Percentiles rank a stretch among this genome's conserved stretches.
Conservation (phyloP, 2,888 invertebrate genomes). For the Coleophora deauratella region DNA sequence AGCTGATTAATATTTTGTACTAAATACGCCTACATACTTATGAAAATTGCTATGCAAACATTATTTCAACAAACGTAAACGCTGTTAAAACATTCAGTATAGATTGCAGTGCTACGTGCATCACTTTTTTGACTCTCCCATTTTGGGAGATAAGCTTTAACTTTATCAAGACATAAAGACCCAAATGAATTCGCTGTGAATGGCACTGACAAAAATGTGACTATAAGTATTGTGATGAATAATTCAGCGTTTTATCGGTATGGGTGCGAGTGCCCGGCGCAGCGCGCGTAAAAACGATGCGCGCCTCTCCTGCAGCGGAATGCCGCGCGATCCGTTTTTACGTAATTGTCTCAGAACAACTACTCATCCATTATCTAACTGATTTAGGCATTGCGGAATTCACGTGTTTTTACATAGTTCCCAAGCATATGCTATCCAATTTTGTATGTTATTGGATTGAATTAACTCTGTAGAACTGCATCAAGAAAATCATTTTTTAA, state of each 20-base stretch:
- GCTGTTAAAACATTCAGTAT: background rate
- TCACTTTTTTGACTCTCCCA: slow-evolving; percentile 42
- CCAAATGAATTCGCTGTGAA: slow-evolving; percentile 67
- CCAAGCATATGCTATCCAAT: slow-evolving; percentile 18
- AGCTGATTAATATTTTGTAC: too few species aligned
- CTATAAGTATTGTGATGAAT: slow-evolving; percentile 71
- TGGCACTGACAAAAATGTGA: slow-evolving; percentile 73
- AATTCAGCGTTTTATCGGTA: slow-evolving; percentile 72
- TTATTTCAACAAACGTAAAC: background rate
- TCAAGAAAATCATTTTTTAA: too few species aligned
- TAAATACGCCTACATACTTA: too few species aligned
- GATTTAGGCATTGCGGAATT: slow-evolving; percentile 45
- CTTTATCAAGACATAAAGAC: slow-evolving; percentile 73
- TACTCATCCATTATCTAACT: slow-evolving; percentile 71
- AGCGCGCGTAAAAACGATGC: slow-evolving; percentile 17
- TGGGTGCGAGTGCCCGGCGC: slow-evolving; percentile 42
- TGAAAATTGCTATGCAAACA: too few species aligned
- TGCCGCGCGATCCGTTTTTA: slow-evolving; percentile 63
- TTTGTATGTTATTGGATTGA: slow-evolving; percentile 12
- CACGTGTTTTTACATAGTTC: slow-evolving; percentile 34
- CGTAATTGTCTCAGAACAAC: slow-evolving; percentile 67
- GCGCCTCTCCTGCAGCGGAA: slow-evolving; percentile 46
- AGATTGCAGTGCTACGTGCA: slow-evolving; percentile 1
- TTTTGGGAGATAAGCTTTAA: slow-evolving; percentile 65
- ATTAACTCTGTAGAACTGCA: too few species aligned